A percentile compares a stretch with the other conserved stretches of the same genome.
phyloP scores from a whole-genome alignment of 2,888 invertebrate species.

The Hermodice carunculata region DNA sequence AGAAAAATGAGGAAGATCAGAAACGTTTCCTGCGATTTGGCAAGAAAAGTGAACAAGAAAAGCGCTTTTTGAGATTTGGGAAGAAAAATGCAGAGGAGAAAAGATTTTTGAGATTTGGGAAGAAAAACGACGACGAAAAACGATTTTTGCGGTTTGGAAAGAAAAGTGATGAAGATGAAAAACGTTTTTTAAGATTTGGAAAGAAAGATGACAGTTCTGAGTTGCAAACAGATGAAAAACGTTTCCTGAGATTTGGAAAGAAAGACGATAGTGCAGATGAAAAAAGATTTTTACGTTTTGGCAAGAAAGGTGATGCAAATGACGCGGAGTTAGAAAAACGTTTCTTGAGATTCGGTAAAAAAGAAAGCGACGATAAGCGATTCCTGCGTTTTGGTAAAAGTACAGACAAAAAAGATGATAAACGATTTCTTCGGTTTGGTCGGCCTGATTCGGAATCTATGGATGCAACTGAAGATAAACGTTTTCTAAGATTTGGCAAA shows the following conservation, averaged over 20 bases:
- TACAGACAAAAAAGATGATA: no score
- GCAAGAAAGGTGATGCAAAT: no score
- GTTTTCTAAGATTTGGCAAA: slow-evolving; percentile 43
- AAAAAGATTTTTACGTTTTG: slow-evolving; percentile 50
- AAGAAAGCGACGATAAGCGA: slow-evolving; percentile 31
- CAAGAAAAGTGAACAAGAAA: slow-evolving; percentile 18
- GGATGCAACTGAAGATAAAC: slow-evolving; percentile 3
- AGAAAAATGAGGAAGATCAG: slow-evolving; percentile 10
- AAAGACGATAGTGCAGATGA: no score
- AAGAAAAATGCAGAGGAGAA: no score
- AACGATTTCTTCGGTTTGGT: no score
- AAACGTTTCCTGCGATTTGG: slow-evolving; percentile 25
- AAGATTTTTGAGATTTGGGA: slow-evolving; percentile 4
- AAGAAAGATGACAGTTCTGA: no score
- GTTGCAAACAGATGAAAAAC: no score
- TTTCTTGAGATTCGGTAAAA: slow-evolving; percentile 34
- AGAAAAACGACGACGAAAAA: slow-evolving; percentile 11
- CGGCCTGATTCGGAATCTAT: no score
- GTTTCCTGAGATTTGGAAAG: slow-evolving; percentile 56
- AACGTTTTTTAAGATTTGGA: no score
- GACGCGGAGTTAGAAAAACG: no score
- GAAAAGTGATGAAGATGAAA: slow-evolving; percentile 13
- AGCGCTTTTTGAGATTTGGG: slow-evolving; percentile 25
- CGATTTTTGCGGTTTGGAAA: slow-evolving; percentile 15
- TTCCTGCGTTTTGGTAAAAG: slow-evolving; percentile 17